phyloP scores from a whole-genome alignment of 92 coral and sea anemone species.

The Diadumene lineata region DNA sequence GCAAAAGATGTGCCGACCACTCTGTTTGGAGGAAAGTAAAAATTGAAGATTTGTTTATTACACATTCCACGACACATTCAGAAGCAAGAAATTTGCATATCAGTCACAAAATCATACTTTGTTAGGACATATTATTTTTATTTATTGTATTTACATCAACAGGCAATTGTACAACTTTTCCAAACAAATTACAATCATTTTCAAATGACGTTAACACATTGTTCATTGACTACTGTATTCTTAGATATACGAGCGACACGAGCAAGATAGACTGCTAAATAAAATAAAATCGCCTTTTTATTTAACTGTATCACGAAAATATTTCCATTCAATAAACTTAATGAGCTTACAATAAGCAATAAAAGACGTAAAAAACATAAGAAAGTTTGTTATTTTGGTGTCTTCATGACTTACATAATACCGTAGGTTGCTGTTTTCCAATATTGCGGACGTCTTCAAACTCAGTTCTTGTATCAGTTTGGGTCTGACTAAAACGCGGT shows the following conservation, averaged over 20 bases:
- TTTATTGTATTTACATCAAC: background rate
- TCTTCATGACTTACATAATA: constrained; percentile 26
- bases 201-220: constrained; percentile 2
- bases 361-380: constrained; percentile 15
- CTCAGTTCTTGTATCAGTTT: constrained; percentile 12
- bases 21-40: too few relatives aligned
- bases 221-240: constrained; percentile 6
- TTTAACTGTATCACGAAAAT: constrained; percentile 15
- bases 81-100: constrained; percentile 21
- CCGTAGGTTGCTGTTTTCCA: constrained; percentile 19
- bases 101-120: constrained; percentile 5
- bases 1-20: too few relatives aligned
- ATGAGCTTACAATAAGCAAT: constrained; percentile 14
- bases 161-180: constrained; percentile 7
- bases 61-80: constrained; percentile 22
- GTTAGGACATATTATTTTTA: constrained; percentile 3
- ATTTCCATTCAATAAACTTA: constrained; percentile 20
- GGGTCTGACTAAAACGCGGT: constrained; percentile 24
- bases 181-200: constrained; percentile 15
- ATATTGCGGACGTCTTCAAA: constrained; percentile 22
- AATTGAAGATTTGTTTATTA: constrained; percentile 25
- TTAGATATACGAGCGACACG: constrained; percentile 13
- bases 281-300: constrained; percentile 20
- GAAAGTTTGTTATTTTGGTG: constrained; percentile 8
- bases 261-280: constrained; percentile 13